Percentiles rank a stretch among this genome's conserved stretches.
Conservation (phyloP, 1,140 invertebrate genomes). For the Zaprionus tsacasi region DNA sequence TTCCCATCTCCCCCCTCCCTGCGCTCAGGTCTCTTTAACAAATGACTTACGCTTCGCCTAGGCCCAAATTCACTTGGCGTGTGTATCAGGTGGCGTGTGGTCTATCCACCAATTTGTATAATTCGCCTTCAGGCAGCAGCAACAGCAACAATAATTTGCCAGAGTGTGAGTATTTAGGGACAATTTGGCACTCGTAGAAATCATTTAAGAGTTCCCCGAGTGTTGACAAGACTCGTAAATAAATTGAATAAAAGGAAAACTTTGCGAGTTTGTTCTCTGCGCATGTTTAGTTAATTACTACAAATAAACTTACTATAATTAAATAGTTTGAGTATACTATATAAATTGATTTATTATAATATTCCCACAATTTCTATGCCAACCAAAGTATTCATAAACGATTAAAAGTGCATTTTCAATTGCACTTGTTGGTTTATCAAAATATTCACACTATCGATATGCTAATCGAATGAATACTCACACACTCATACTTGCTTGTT, state of each 20-base stretch:
- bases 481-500: neutral
- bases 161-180: conserved; percentile 38
- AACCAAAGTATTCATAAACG: neutral
- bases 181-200: conserved; percentile 35
- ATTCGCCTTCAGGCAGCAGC: conserved; percentile 20
- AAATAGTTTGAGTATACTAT: too few relatives aligned
- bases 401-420: neutral
- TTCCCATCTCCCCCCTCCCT: neutral
- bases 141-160: conserved; percentile 26
- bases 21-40: conserved; percentile 55
- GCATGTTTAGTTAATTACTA: conserved; percentile 3
- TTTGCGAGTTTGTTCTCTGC: neutral
- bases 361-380: too few relatives aligned
- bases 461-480: conserved; percentile 25
- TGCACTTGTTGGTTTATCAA: neutral
- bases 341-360: too few relatives aligned
- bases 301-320: neutral
- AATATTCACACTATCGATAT: neutral
- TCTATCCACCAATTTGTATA: conserved; percentile 47
- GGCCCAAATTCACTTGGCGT: conserved; percentile 57
- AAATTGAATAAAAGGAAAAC: neutral
- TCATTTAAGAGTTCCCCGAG: conserved; percentile 15
- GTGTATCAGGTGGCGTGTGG: conserved; percentile 64
- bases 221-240: conserved; percentile 42
- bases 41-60: conserved; percentile 72